A percentile compares a stretch with the other conserved stretches of the same genome.
Evolutionary conservation across 2,888 invertebrate species (phyloP).

Genomic region (Andrena marginata): DNA sequence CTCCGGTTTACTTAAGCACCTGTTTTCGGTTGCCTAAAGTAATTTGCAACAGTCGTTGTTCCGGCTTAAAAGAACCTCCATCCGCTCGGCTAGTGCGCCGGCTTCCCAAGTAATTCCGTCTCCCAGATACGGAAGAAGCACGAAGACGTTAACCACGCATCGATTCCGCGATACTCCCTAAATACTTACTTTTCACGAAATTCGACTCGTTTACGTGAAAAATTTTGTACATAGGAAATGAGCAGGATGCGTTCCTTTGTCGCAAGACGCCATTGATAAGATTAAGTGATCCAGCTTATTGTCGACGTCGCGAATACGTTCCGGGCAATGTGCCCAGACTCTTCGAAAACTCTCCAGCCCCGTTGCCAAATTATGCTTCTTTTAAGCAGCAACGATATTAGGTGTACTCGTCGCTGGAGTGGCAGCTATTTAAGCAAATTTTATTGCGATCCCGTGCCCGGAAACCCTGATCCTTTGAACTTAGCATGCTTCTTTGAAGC

Average conservation of each 20-base stretch:
- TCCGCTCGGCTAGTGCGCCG: neutral
- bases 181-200: neutral
- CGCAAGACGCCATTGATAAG: conserved; percentile 1
- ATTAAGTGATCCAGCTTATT: conserved; percentile 37
- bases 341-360: conserved; percentile 23
- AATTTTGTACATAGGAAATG: neutral
- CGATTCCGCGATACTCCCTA: neutral
- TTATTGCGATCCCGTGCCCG: conserved; percentile 10
- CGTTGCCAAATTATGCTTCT: conserved; percentile 47
- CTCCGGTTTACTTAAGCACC: conserved; percentile 17
- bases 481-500: conserved; percentile 1
- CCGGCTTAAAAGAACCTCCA: conserved; percentile 7
- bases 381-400: conserved; percentile 30
- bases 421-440: conserved; percentile 30
- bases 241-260: neutral
- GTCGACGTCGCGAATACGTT: conserved; percentile 8
- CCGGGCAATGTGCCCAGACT: conserved; percentile 30
- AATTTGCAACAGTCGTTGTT: conserved; percentile 13
- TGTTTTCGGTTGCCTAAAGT: neutral
- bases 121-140: no score
- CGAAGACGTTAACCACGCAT: neutral
- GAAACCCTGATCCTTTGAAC: conserved; percentile 18
- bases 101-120: neutral
- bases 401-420: neutral
- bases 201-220: neutral